phyloP scores from a whole-genome alignment of 2,888 invertebrate species.

The Ashinkailepas kermadecensis region DNA sequence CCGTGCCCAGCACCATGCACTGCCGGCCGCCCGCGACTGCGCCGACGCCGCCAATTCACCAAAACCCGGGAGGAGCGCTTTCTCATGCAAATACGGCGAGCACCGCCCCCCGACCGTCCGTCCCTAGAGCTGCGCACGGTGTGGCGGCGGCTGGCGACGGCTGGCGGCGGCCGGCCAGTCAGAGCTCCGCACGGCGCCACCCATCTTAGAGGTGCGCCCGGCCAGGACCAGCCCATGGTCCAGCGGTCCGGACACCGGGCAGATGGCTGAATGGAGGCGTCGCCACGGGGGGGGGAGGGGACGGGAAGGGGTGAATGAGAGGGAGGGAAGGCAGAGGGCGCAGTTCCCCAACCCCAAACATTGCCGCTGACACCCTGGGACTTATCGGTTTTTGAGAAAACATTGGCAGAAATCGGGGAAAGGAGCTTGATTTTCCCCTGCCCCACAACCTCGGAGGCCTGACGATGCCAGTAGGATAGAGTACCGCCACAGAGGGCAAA shows the following conservation, averaged over 20 bases:
- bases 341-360: not conserved
- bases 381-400: too few species aligned
- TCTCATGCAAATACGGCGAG: slow-evolving; percentile 16
- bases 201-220: not conserved
- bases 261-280: not conserved
- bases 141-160: not conserved
- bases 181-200: slow-evolving; percentile 1
- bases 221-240: not conserved
- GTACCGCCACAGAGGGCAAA: too few species aligned
- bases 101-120: slow-evolving; percentile 11
- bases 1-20: not conserved
- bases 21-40: not conserved
- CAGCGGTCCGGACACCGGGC: not conserved
- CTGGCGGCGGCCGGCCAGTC: not conserved
- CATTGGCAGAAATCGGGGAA: too few species aligned
- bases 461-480: too few species aligned
- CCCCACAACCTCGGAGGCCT: too few species aligned
- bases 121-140: slow-evolving; percentile 6
- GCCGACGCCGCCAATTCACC: slow-evolving; percentile 1
- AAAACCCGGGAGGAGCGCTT: slow-evolving; percentile 13
- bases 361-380: not conserved
- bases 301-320: not conserved
- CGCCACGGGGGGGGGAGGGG: not conserved
- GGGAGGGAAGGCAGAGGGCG: not conserved
- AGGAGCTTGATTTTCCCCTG: too few species aligned